These are phyloP conservation scores for Indicator indicator DNA, from an alignment of 2,113 vertebrate genomes.

Conservation along the genomic window DNA sequence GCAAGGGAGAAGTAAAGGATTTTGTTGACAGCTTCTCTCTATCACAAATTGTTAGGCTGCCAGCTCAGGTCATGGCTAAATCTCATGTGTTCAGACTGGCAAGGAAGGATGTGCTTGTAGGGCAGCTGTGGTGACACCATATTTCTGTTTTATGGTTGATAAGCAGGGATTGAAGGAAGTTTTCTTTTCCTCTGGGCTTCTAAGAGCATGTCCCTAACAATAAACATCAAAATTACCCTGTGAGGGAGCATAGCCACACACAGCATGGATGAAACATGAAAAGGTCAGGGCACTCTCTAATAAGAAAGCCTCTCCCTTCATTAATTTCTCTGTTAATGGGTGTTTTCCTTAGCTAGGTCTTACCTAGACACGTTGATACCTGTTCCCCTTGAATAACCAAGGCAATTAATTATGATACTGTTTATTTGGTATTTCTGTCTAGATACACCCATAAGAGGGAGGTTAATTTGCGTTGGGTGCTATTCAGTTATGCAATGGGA, in stretches of 20 bases:
- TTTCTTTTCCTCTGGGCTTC: background rate
- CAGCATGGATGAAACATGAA: background rate
- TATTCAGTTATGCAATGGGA: background rate
- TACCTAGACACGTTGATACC: background rate
- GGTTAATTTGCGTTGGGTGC: background rate
- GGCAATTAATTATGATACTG: constrained; percentile 29
- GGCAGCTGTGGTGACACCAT: background rate
- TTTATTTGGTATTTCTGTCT: constrained; percentile 27
- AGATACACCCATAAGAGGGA: background rate
- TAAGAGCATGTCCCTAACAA: background rate
- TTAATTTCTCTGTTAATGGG: constrained; percentile 34
- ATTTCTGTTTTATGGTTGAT: background rate
- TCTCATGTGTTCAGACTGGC: background rate
- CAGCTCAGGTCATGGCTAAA: background rate
- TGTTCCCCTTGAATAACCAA: constrained; percentile 10
- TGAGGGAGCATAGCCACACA: background rate
- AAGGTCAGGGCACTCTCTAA: constrained; percentile 32
- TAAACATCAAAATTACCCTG: background rate
- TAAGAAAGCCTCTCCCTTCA: constrained; percentile 52
- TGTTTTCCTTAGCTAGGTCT: constrained; percentile 17
- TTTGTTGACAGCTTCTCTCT: background rate
- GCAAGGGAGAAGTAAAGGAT: background rate
- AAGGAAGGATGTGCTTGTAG: background rate
- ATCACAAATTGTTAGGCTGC: background rate
- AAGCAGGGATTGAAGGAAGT: background rate